phyloP scores from a whole-genome alignment of 2,797 vertebrate genomes.

The Geotrypetes seraphini region DNA sequence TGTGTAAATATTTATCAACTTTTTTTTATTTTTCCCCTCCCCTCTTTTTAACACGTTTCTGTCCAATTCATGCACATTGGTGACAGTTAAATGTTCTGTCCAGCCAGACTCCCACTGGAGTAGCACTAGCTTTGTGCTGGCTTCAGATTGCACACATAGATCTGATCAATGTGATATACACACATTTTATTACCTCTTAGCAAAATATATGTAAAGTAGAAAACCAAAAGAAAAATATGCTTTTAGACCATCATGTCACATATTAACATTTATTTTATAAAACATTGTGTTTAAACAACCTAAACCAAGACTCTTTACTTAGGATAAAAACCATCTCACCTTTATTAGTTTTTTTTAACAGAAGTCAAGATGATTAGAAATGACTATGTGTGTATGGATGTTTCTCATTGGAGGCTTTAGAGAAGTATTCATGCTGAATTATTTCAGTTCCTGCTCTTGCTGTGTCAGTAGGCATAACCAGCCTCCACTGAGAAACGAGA shows the following conservation, averaged over 20 bases:
- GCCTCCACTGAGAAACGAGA: no score
- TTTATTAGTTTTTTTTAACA: slow-evolving; percentile 37
- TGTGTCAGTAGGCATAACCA: slow-evolving; percentile 45
- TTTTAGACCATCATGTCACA: slow-evolving; percentile 57
- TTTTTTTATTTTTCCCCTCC: slow-evolving; percentile 55
- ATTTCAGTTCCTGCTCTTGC: slow-evolving; percentile 52
- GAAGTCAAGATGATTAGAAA: slow-evolving; percentile 41
- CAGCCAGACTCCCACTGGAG: not conserved
- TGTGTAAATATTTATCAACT: slow-evolving; percentile 65
- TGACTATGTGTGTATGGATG: slow-evolving; percentile 38
- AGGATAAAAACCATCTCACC: no score
- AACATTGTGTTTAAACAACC: slow-evolving; percentile 39
- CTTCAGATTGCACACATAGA: no score
- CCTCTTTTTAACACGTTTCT: slow-evolving; percentile 57
- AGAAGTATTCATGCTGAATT: slow-evolving; percentile 49
- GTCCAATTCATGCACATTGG: slow-evolving; percentile 37
- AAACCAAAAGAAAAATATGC: slow-evolving; percentile 55
- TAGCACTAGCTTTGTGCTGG: slow-evolving; percentile 15
- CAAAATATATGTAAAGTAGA: slow-evolving; percentile 59
- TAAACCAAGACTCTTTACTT: slow-evolving; percentile 44
- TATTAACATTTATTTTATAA: slow-evolving; percentile 57
- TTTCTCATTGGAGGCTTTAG: slow-evolving; percentile 45
- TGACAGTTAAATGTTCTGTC: not conserved
- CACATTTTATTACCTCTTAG: slow-evolving; percentile 47
- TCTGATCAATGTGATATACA: no score